Base-by-base conservation (phyloP, 2,113 vertebrate genomes). In the Neotoma lepida region DNA sequence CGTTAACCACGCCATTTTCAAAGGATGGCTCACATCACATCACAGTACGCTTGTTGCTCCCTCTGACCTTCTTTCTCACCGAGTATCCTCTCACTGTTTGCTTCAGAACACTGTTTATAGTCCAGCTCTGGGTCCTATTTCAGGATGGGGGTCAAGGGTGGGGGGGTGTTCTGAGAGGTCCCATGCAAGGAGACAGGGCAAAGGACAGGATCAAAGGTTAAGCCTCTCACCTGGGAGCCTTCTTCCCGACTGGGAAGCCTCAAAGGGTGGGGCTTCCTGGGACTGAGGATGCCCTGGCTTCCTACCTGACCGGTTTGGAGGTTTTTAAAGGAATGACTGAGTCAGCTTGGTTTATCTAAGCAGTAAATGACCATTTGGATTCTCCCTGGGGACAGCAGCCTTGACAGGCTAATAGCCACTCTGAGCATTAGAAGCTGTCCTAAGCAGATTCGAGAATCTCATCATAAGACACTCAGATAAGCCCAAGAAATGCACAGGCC, bases 281-380 rank as follows among this genome's bases (percentile, higher is more conserved):
- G 41, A 26, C 30, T 44, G 28, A 73, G 66, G 73, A 63, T 26
- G 18, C 28, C 39, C 24, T 35, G 28, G 58, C 39, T 92, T 87
- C 93, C 77, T 30, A 95, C 74, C 87, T 44, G 86, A 90, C 89
- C 0, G 2, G 61, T 94, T 63, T 71, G 78, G 73, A 88, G 73
- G 15, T 64, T 70, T 81, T 90, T 87, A 35, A 94, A 58, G 77
- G 86, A 86, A 85, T 56, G 84, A 51, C 74, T 85, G 82, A 95
- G 33, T 88, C 80, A 95, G 71, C 56, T 35, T 35, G n/a, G 76
- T 81, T 76, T 68, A 66, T 20, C 56, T 73, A 13, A 84, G 66
- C 28, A 89, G 44, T 39, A 64, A 94, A 46, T 5, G 9, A 44
- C 51, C 49, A 30, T 18, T 80, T 76, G 61, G 44, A 80, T 46